phyloP scores from a whole-genome alignment of 2,888 invertebrate genomes.

The Rotaria magnacalcarata region DNA sequence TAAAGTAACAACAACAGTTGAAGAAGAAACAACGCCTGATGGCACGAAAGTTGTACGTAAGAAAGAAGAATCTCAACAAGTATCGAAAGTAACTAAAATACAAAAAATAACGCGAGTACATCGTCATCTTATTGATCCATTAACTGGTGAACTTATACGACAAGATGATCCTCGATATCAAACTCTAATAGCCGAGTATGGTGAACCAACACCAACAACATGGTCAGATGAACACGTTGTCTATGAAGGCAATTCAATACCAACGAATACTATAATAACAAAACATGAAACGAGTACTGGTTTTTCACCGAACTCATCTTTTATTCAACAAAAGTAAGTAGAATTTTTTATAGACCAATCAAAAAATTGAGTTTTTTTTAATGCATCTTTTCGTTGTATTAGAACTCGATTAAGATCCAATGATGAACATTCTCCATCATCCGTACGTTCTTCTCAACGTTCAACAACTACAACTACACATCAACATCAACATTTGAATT shows the following conservation, averaged over 20 bases:
- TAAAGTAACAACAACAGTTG: conserved; percentile 46
- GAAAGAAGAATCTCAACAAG: conserved; percentile 46
- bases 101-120: conserved; percentile 41
- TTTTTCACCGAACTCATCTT: conserved; percentile 1
- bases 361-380: not conserved
- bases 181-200: not conserved
- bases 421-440: not conserved
- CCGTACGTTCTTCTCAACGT: conserved; percentile 13
- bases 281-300: conserved; percentile 3
- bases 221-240: conserved; percentile 33
- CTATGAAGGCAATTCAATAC: conserved; percentile 1
- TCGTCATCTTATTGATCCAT: conserved; percentile 40
- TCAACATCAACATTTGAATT: not conserved
- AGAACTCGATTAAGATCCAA: not conserved
- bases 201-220: conserved; percentile 35
- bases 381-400: too few species aligned
- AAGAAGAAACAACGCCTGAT: conserved; percentile 45
- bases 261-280: not conserved
- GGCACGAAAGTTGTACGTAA: conserved; percentile 46
- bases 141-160: conserved; percentile 43
- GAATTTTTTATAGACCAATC: too few species aligned
- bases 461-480: not conserved
- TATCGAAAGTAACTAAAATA: conserved; percentile 46
- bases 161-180: conserved; percentile 39
- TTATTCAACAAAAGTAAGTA: conserved; percentile 23